Base-by-base conservation (phyloP, 1,140 invertebrate genomes). In the Uloborus diversus region DNA sequence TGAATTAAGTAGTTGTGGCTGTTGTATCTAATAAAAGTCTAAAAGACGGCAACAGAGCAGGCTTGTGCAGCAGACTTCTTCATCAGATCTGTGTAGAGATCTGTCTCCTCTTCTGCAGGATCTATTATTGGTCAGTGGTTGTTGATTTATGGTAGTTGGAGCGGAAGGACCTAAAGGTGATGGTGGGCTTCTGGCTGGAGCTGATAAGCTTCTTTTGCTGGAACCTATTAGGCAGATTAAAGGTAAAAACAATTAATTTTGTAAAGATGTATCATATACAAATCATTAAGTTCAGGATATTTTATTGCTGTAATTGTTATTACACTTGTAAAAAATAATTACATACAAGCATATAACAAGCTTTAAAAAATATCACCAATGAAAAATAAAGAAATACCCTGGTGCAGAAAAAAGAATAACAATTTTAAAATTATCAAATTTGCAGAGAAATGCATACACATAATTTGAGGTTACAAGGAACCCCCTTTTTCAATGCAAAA, bases 41-140 rank as follows among this genome's bases (percentile, higher is more conserved):
- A 81, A 30, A 5, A 81, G 56, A 17, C 80, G 59, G 35, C 80
- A 81, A 25, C 80, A 81, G 11, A 81, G 70, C 4, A 81, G 37
- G 20, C 80, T 71, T 13, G 80, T 81, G 23, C 80, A 81, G 42
- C 80, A 68, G 7, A 81, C 70, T 56, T 81, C 80, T 49, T 81
- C 80, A 20, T 81, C 80, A 9, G 80, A 81, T 25, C 61, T 75
- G 53, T 71, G 70, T 4, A 73, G 47, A 30, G 30, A 37, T 37
- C 73, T 20, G 7, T 78, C 73, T 3, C 73, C 73, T 14, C 79
- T 17, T 11, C 78, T 14, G 20, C 35, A 32, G 9, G 53, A 62
- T 14, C 78, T 64, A 3, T 27, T 20, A n/a, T 42, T 73, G 13
- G 5, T 37, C n/a, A 61, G 2, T 20, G 68, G 80, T n/a, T 69